A percentile compares a stretch with the other conserved stretches of the same genome.
These are phyloP conservation scores for Lochmaea crataegi DNA, from an alignment of 2,888 invertebrate genomes.

Conservation along the genomic window DNA sequence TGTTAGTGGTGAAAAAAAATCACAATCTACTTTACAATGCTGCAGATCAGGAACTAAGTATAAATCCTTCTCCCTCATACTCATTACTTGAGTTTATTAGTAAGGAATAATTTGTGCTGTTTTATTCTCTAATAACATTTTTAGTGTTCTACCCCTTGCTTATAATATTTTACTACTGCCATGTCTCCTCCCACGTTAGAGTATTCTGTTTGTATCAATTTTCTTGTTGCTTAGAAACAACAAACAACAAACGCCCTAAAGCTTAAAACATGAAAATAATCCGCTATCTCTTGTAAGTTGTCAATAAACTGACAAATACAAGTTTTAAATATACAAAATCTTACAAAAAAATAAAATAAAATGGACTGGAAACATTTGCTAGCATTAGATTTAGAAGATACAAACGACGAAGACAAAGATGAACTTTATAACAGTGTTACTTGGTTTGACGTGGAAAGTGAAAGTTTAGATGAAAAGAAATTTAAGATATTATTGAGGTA, in stretches of 20 bases:
- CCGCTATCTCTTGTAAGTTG: conserved; percentile 3
- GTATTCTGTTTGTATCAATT: background rate
- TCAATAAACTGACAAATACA: conserved; percentile 16
- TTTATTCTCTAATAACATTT: no score
- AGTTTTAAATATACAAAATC: background rate
- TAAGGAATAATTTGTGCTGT: no score
- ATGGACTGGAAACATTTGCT: conserved; percentile 72
- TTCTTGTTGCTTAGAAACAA: background rate
- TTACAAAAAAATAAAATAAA: conserved; percentile 52
- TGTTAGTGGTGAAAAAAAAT: no score
- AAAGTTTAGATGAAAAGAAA: conserved; percentile 70
- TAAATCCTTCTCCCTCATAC: no score
- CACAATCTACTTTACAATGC: no score
- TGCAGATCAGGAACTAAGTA: no score
- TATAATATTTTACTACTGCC: no score
- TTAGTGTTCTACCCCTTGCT: no score
- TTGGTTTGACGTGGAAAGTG: conserved; percentile 71
- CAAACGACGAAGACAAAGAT: conserved; percentile 73
- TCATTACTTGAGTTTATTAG: no score
- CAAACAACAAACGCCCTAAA: background rate
- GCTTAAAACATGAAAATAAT: background rate
- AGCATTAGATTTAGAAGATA: conserved; percentile 68
- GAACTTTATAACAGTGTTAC: conserved; percentile 72
- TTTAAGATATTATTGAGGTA: conserved; percentile 68
- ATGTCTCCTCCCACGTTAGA: no score